Evolutionary conservation across 1,140 invertebrate genomes (phyloP).

Genomic region (Ceratina calcarata): DNA sequence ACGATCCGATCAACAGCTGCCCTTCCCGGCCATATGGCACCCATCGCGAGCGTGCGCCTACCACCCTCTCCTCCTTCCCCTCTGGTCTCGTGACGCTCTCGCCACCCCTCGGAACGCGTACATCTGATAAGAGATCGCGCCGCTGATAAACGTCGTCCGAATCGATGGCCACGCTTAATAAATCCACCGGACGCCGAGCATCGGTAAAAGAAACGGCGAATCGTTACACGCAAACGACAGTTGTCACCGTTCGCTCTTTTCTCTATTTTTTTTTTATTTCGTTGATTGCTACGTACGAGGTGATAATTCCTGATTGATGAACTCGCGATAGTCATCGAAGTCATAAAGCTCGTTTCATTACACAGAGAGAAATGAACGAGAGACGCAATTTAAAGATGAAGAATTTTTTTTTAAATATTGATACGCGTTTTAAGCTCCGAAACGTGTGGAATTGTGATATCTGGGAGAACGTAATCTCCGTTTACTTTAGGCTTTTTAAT

Average conservation of each 20-base stretch:
- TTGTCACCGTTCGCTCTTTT: not conserved
- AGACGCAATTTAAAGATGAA: too few relatives aligned
- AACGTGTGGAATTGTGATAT: too few relatives aligned
- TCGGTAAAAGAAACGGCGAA: not conserved
- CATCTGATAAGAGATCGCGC: slow-evolving; percentile 71
- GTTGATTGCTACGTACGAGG: not conserved
- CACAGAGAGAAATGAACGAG: too few relatives aligned
- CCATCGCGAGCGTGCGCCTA: slow-evolving; percentile 45
- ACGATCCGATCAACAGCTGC: slow-evolving; percentile 71
- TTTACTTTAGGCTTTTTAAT: too few relatives aligned
- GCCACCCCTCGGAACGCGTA: slow-evolving; percentile 39
- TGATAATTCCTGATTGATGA: not conserved
- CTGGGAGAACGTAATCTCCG: too few relatives aligned
- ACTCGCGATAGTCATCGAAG: not conserved
- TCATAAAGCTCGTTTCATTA: too few relatives aligned
- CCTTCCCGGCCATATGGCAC: slow-evolving; percentile 68
- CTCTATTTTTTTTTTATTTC: not conserved
- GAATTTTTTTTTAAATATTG: too few relatives aligned
- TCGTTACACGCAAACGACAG: slow-evolving; percentile 30
- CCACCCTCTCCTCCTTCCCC: slow-evolving; percentile 12
- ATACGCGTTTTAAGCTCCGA: too few relatives aligned
- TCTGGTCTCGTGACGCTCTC: not conserved
- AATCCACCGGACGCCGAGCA: slow-evolving; percentile 16
- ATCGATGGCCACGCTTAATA: slow-evolving; percentile 31
- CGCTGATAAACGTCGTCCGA: slow-evolving; percentile 57